Evolutionary conservation across 37 sponge, comb jelly and placozoan species (phyloP), one percentile per base, ranked within the genome.

Genomic region (Beroe ovata): DNA sequence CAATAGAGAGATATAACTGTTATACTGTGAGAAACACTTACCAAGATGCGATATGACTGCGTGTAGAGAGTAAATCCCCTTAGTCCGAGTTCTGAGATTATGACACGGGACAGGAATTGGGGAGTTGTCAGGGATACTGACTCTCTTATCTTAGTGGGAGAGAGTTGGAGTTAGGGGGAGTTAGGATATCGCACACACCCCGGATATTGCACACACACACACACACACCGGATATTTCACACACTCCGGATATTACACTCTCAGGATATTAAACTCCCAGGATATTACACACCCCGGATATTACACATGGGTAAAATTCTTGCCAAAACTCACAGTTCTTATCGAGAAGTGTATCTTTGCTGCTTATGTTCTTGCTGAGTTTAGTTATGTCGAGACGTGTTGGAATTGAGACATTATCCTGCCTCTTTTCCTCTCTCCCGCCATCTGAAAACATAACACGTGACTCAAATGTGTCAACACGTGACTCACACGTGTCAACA

Each of bases 11-110:
- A n/a, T n/a, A n/a, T n/a, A n/a, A n/a, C n/a, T n/a, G n/a, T n/a
- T n/a, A n/a, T n/a, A n/a, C n/a, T n/a, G n/a, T n/a, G n/a, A n/a
- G n/a, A 58, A 58, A 11, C 59, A 71, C 38, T 38, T 40, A 77
- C 84, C 84, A n/a, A 77, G 23, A 40, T 77, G 84, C 8, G 84
- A 77, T 30, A 77, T 77, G 47, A 77, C 84, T 6, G 84, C 84
- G 54, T 77, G 84, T 40, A 77, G 22, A 3, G 84, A 77, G 84
- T 77, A 77, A 1, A 77, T 30, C 8, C 84, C 84, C 30, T 66
- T 26, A 34, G 69, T 30, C 1, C 84, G 41, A 20, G 84, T 77
- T 36, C 84, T 33, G 18, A 77, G 47, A 23, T 77, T 77, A 54
- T 77, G 84, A 25, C 63, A 20, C 19, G 84, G 42, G 19, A 77